phyloP scores from a whole-genome alignment of 2,797 vertebrate genomes.

The Chiloscyllium punctatum region DNA sequence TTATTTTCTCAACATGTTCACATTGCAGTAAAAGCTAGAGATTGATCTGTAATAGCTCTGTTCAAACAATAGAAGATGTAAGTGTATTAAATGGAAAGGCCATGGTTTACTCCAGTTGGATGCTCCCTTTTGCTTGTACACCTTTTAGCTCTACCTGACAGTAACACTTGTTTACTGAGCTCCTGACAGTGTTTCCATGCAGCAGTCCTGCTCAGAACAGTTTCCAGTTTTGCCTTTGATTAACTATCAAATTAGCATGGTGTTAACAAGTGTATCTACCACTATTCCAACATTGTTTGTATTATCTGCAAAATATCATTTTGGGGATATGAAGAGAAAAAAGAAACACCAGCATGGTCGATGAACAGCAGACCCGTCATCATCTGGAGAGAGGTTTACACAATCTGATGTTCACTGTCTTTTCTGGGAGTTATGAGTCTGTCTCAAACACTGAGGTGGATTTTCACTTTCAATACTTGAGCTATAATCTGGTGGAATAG shows the following conservation, averaged over 20 bases:
- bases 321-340: background rate
- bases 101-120: background rate
- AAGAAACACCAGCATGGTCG: background rate
- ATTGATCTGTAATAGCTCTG: background rate
- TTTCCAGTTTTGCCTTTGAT: background rate
- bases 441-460: background rate
- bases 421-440: too few relatives aligned
- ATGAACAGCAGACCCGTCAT: background rate
- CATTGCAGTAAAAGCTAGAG: background rate
- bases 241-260: background rate
- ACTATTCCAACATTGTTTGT: background rate
- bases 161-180: background rate
- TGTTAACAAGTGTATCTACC: background rate
- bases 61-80: background rate
- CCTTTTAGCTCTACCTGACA: background rate
- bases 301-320: background rate
- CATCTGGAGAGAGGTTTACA: background rate
- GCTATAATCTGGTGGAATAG: background rate
- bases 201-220: background rate
- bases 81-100: background rate
- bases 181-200: background rate
- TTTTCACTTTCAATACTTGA: background rate
- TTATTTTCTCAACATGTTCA: background rate
- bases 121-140: background rate
- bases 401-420: background rate